Percentiles rank a stretch among this genome's conserved stretches.
phyloP scores from a whole-genome alignment of 1,140 invertebrate species.

The Drosophila quadrilineata region DNA sequence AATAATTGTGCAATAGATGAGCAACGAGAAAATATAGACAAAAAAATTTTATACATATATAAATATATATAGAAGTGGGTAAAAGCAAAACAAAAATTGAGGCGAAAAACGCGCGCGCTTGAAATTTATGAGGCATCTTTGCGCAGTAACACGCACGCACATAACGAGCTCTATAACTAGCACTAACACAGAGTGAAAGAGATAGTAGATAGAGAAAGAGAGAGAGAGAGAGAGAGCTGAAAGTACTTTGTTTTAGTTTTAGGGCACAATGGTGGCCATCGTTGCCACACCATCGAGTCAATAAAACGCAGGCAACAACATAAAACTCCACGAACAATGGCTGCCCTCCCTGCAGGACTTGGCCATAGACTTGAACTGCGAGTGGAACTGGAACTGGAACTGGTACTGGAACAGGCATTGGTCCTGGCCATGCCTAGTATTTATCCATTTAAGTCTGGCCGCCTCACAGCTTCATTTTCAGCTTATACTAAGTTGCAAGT shows the following conservation, averaged over 20 bases:
- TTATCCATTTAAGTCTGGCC: slow-evolving; percentile 53
- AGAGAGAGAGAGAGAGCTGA: slow-evolving; percentile 39
- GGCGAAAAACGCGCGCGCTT: slow-evolving; percentile 75
- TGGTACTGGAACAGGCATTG: neutral
- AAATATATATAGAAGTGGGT: slow-evolving; percentile 22
- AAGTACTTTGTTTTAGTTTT: slow-evolving; percentile 77
- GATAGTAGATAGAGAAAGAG: slow-evolving; percentile 17
- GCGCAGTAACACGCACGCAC: slow-evolving; percentile 76
- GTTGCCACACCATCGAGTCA: slow-evolving; percentile 47
- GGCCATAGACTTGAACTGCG: slow-evolving; percentile 16
- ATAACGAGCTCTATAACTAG: slow-evolving; percentile 72
- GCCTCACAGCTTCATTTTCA: slow-evolving; percentile 2
- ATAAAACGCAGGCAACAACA: slow-evolving; percentile 77
- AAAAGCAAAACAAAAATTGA: slow-evolving; percentile 48
- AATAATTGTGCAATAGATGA: slow-evolving; percentile 66
- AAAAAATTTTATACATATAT: slow-evolving; percentile 26
- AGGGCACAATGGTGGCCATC: slow-evolving; percentile 70
- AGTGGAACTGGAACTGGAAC: neutral
- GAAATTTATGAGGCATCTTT: slow-evolving; percentile 77
- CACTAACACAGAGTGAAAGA: slow-evolving; percentile 31
- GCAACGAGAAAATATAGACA: slow-evolving; percentile 16
- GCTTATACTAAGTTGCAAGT: slow-evolving; percentile 27
- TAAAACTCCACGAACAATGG: slow-evolving; percentile 67
- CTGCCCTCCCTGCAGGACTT: slow-evolving; percentile 23
- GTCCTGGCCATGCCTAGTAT: neutral